Evolutionary conservation across 2,113 vertebrate genomes (phyloP).

Genomic region (Sebastes fasciatus): DNA sequence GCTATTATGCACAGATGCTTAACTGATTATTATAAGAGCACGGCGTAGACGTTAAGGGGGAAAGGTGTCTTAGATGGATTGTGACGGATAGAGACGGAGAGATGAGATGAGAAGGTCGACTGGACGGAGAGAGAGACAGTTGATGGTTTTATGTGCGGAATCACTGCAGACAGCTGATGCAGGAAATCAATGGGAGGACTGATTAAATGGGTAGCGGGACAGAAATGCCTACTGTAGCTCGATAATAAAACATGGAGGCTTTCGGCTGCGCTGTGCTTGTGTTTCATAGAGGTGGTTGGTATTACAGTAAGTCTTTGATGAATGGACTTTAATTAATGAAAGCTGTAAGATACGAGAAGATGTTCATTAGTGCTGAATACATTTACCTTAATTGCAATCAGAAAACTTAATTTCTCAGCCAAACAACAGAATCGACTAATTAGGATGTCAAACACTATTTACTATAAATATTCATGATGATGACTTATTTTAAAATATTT

Average conservation of each 20-base stretch:
- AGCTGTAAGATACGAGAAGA: constrained; percentile 16
- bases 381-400: not conserved
- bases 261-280: constrained; percentile 2
- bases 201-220: constrained; percentile 71
- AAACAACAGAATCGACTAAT: not conserved
- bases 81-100: constrained; percentile 16
- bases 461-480: not conserved
- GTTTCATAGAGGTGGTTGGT: constrained; percentile 2
- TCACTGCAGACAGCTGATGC: constrained; percentile 57
- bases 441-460: not conserved
- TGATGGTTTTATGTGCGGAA: constrained; percentile 64
- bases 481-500: not conserved
- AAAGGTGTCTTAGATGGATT: constrained; percentile 43
- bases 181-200: constrained; percentile 67
- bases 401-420: constrained; percentile 1
- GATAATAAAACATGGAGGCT: constrained; percentile 36
- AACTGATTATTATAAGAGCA: constrained; percentile 54
- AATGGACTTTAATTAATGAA: constrained; percentile 15
- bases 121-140: constrained; percentile 24
- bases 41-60: constrained; percentile 11
- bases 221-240: constrained; percentile 61
- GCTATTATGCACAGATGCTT: constrained; percentile 27
- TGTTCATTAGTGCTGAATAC: constrained; percentile 6
- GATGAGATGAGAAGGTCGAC: constrained; percentile 21
- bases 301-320: constrained; percentile 10